Evolutionary conservation across 2,888 invertebrate species (phyloP), one percentile per base, ranked within the genome.

Genomic region (Agriopis marginaria): DNA sequence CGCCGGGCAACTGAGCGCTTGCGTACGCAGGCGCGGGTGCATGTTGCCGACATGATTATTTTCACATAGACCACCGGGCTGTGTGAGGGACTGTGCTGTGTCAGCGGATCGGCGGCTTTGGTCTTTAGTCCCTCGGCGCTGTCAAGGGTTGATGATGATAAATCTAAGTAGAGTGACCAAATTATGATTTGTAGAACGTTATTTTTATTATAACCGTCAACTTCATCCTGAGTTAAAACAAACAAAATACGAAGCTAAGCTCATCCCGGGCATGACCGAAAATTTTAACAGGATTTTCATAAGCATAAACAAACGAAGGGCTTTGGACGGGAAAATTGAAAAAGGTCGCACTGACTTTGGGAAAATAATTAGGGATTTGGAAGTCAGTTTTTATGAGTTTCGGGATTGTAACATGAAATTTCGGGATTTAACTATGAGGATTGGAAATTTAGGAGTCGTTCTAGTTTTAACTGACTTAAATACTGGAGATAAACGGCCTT

Each of bases 281-380:
- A 66, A 53, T 77, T 77, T 73, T 75, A 78, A 73, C 71, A 63
- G 73, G 72, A 73, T 78, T 76, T 78, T 79, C 72, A 75, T 76
- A 71, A 68, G 59, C 73, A 77, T 81, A 81, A 83, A 82, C 78
- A 83, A 82, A 76, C 76, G 76, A 72, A 77, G 73, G 77, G 78
- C 75, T 79, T 79, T 77, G 70, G 63, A 63, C 66, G 54, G 69
- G 73, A 74, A 78, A 80, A 83, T 80, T 83, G 80, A 80, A 83
- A 82, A 81, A 81, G 79, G 78, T 78, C 76, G 72, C 72, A 76
- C 78, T 77, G 78, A 78, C 77, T 76, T 68, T 72, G 61, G 54
- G 65, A 66, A 72, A 74, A 76, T 80, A 78, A 76, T 78, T 79
- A 76, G 75, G 75, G 76, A 78, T 79, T 76, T 75, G 53, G 64